Evolutionary conservation across 2,888 invertebrate genomes (phyloP).

Genomic region (Drosophila fungiperda): DNA sequence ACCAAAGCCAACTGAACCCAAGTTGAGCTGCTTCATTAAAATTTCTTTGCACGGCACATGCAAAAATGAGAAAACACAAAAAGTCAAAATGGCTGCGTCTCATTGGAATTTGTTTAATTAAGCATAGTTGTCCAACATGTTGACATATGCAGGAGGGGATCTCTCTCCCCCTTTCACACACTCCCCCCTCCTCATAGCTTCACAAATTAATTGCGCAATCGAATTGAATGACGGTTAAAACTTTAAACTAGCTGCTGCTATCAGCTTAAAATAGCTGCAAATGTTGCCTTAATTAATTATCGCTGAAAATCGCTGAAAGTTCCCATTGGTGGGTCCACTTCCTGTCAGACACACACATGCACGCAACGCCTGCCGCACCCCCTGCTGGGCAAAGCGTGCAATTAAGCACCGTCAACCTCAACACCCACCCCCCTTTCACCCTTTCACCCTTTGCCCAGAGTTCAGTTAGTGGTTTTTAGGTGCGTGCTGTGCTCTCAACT

Average conservation of each 20-base stretch:
- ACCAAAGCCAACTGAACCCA: neutral
- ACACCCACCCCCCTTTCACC: constrained; percentile 1
- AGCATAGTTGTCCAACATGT: constrained; percentile 56
- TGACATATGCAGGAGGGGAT: constrained; percentile 37
- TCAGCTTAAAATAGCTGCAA: constrained; percentile 14
- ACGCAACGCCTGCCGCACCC: constrained; percentile 3
- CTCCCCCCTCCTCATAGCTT: neutral
- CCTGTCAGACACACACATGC: constrained; percentile 50
- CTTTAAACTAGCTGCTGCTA: constrained; percentile 54
- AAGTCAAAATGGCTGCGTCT: constrained; percentile 9
- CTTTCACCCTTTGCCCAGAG: neutral
- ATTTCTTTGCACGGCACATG: constrained; percentile 41
- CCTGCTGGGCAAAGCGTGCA: constrained; percentile 52
- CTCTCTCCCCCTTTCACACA: neutral
- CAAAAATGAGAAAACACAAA: constrained; percentile 32
- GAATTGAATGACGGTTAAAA: constrained; percentile 52
- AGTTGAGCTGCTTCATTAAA: constrained; percentile 50
- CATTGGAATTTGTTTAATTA: constrained; percentile 79
- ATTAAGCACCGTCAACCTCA: constrained; percentile 66
- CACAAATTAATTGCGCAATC: constrained; percentile 61
- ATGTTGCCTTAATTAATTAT: constrained; percentile 50
- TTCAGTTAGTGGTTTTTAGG: constrained; percentile 71
- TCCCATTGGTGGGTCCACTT: neutral
- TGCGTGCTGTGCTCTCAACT: constrained; percentile 51
- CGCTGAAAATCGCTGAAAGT: constrained; percentile 20